Conservation (phyloP, 2,797 vertebrate species). For the Odontamblyopus lacepedii region DNA sequence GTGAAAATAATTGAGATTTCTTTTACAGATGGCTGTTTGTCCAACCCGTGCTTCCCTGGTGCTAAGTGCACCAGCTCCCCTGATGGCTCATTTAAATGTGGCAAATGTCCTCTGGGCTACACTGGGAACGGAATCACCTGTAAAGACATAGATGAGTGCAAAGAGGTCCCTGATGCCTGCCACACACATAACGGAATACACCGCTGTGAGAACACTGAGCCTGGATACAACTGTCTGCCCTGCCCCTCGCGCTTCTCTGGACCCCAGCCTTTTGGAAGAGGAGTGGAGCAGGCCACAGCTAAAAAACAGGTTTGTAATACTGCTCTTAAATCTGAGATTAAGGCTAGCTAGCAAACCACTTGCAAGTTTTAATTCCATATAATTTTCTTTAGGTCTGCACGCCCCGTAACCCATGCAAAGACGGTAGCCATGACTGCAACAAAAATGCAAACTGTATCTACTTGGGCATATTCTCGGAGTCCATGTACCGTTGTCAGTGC, state of each 20-base stretch:
- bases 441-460: slow-evolving; percentile 97
- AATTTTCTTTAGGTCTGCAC: slow-evolving; percentile 84
- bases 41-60: slow-evolving; percentile 93
- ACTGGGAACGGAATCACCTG: slow-evolving; percentile 89
- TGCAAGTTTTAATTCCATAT: slow-evolving; percentile 33
- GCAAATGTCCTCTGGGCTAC: slow-evolving; percentile 89
- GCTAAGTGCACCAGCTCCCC: slow-evolving; percentile 87
- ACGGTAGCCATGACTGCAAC: slow-evolving; percentile 94
- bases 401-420: slow-evolving; percentile 93
- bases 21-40: slow-evolving; percentile 91
- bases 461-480: slow-evolving; percentile 91
- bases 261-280: slow-evolving; percentile 88
- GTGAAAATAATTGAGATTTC: slow-evolving; percentile 15
- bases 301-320: slow-evolving; percentile 89
- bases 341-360: not conserved
- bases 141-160: slow-evolving; percentile 94
- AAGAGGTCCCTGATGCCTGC: slow-evolving; percentile 92
- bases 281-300: slow-evolving; percentile 86
- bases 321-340: slow-evolving; percentile 13
- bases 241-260: slow-evolving; percentile 93
- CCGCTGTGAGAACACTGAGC: slow-evolving; percentile 92
- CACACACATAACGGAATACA: slow-evolving; percentile 87
- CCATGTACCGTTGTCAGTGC: slow-evolving; percentile 97
- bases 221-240: slow-evolving; percentile 94
- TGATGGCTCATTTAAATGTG: slow-evolving; percentile 94